Percentiles rank a stretch among this genome's conserved stretches.
phyloP scores from a whole-genome alignment of 2,888 invertebrate genomes.

The Labia minor region DNA sequence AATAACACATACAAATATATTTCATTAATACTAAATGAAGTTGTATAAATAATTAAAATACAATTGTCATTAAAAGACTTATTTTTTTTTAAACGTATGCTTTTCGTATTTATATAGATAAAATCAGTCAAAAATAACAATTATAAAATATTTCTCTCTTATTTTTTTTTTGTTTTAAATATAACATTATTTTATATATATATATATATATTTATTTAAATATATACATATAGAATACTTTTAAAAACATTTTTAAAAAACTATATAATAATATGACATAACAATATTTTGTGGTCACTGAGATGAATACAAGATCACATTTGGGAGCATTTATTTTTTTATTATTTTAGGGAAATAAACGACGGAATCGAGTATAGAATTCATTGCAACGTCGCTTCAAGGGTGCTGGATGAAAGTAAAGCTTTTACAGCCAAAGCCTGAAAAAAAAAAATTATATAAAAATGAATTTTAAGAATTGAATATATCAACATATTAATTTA shows the following conservation, averaged over 20 bases:
- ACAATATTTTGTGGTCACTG: neutral
- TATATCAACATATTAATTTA: neutral
- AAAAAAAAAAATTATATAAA: neutral
- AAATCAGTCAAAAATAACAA: constrained; percentile 8
- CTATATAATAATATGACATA: neutral
- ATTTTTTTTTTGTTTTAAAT: neutral
- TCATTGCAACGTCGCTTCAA: neutral
- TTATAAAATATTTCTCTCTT: neutral
- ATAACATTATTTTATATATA: neutral
- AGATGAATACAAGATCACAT: neutral
- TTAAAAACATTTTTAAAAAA: neutral
- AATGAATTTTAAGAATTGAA: neutral
- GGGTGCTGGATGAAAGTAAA: neutral
- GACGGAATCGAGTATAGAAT: neutral
- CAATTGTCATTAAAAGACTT: no score
- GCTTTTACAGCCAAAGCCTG: neutral
- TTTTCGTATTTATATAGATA: no score
- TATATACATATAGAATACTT: neutral
- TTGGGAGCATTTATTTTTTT: no score
- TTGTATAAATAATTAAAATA: no score
- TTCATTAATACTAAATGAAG: no score
- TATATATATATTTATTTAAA: no score
- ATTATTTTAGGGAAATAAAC: neutral
- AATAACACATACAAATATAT: no score
- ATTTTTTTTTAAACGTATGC: no score